Evolutionary conservation across 2,797 vertebrate genomes (phyloP), one percentile per base, ranked within the genome.

Genomic region (Spondyliosoma cantharus): DNA sequence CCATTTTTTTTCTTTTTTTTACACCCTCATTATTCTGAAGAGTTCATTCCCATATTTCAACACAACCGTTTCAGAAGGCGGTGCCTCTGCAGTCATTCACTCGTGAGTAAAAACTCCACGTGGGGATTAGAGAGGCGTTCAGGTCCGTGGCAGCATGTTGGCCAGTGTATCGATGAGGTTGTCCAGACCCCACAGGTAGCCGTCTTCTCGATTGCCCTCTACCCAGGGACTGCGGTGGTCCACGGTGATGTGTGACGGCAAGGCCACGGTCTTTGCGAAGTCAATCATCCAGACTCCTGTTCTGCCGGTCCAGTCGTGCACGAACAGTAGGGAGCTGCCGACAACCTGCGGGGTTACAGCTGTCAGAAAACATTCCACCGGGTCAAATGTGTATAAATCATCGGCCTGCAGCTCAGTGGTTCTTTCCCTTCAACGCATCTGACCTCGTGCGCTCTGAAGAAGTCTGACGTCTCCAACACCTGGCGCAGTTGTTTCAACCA

Each of bases 251-350:
- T 92, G 90, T 1, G 92, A 52, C 0, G 95, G 94, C 45, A 96
- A 71, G 11, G 93, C 86, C 17, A 91, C 89, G 0, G 96, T 96
- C 93, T 97, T 97, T 65, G 95, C 96, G 52, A 97, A 97, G 92
- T 97, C 96, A 7, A 97, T 97, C 96, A 97, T 97, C 96, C 96
- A 97, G 48, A 97, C 94, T 6, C 95, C 96, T 46, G 95, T 94
- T 78, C 91, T 93, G 63, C 95, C 95, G 0, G 92, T 94, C 53
- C 91, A 87, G 81, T 97, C 96, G 0, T 97, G 96, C 42, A 97
- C 94, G 60, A 97, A 97, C 53, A 97, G 93, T 37, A 97, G 91
- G 16, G 96, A 97, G 71, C 96, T 97, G 58, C 96, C 96, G 46
- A 97, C 96, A 61, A 97, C 96, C 96, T 97, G 88, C 29, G 66